Conservation (phyloP, 2,888 invertebrate genomes). For the Crematogaster levior region DNA sequence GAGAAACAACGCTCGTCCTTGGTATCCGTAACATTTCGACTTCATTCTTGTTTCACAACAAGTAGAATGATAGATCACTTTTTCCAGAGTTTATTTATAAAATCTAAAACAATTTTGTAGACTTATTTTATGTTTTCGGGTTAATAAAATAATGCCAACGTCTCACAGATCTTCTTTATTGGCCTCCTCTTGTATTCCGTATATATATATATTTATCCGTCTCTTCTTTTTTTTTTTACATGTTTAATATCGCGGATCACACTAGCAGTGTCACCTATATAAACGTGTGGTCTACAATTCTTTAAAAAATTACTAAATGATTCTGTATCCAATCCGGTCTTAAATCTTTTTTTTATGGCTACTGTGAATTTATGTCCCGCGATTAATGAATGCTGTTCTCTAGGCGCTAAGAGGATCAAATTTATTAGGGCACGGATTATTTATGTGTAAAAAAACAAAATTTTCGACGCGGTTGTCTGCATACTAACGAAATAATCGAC, state of each 20-base stretch:
- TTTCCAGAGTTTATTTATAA: background rate
- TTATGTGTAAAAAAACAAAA: background rate
- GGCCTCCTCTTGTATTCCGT: too few species aligned
- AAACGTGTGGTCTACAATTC: too few species aligned
- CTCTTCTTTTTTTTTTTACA: too few species aligned
- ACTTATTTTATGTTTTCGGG: too few species aligned
- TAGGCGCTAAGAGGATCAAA: conserved; percentile 12
- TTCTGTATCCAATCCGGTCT: background rate
- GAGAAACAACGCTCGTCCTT: background rate
- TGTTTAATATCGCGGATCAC: too few species aligned
- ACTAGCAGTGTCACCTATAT: too few species aligned
- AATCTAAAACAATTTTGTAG: too few species aligned
- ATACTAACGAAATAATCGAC: too few species aligned
- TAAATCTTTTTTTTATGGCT: background rate
- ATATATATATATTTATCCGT: too few species aligned
- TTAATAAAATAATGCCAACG: too few species aligned
- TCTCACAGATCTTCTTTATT: too few species aligned
- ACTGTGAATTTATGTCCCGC: background rate
- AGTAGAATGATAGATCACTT: background rate
- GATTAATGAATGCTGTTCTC: background rate
- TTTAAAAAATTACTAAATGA: background rate
- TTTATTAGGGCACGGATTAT: conserved; percentile 4
- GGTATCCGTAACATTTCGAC: background rate
- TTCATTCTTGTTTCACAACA: background rate
- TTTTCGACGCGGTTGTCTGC: background rate